Evolutionary conservation across 2,888 invertebrate species (phyloP), one percentile per base, ranked within the genome.

Genomic region (Liodrosophila aerea): DNA sequence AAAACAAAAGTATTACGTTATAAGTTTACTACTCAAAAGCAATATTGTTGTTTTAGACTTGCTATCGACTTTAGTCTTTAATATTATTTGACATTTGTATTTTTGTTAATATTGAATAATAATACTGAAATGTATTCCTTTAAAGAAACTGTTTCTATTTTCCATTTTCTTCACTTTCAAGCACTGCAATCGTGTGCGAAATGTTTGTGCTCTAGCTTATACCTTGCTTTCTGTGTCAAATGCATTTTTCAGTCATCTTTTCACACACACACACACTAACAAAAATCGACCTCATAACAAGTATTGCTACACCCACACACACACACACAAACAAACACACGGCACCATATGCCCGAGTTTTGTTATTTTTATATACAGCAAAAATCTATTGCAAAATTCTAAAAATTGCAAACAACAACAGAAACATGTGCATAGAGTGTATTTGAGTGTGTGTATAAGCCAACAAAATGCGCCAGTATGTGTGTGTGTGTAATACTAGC

Each of bases 191-290:
- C 22, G 40, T 40, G 37, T 18, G 12, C 30, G 9, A 13, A 5
- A 45, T 31, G 30, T 33, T 4, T 7, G 7, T 34, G 34, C n/a
- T 4, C n/a, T 33, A n/a, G 13, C 13, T 36, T 7, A 3, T 13
- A 4, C 39, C 4, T 30, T 36, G 37, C 16, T 53, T 76, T 76
- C 67, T 81, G 78, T 78, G 82, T 81, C 77, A 77, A 84, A 73
- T 78, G 85, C 85, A 85, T 81, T 85, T 78, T 74, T 58, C 82
- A 77, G 78, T 85, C 84, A 80, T 76, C 76, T 72, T 65, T 72
- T 61, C 43, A 44, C 29, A 57, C 37, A 44, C 36, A 31, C 31
- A 34, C 13, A 27, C 40, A 56, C 11, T 39, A 12, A 45, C 18
- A 43, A 11, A 16, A 22, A 67, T 67, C 78, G 83, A 73, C 74